phyloP scores from a whole-genome alignment of 2,888 invertebrate genomes.

The Drosophila pseudotakahashii region DNA sequence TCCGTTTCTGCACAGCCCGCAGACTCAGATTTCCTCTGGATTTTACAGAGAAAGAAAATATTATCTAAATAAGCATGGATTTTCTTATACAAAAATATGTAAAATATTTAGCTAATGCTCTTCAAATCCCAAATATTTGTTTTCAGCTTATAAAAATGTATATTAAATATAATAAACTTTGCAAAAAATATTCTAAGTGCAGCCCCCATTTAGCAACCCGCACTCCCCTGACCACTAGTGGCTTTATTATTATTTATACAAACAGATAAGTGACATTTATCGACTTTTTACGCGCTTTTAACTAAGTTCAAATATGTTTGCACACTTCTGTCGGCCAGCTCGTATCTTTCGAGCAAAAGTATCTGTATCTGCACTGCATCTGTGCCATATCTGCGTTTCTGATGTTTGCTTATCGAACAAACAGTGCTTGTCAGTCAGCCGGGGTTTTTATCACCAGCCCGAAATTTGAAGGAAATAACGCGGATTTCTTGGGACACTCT shows the following conservation, averaged over 20 bases:
- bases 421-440: conserved; percentile 47
- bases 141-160: too few relatives aligned
- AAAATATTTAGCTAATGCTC: too few relatives aligned
- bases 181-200: conserved; percentile 6
- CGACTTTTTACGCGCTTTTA: conserved; percentile 80
- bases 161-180: neutral
- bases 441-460: conserved; percentile 64
- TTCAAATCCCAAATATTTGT: too few relatives aligned
- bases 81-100: too few relatives aligned
- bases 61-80: too few relatives aligned
- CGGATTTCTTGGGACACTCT: conserved; percentile 51
- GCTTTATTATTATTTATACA: conserved; percentile 48
- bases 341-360: conserved; percentile 42
- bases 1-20: conserved; percentile 48
- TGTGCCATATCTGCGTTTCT: conserved; percentile 54
- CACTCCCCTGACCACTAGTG: conserved; percentile 8
- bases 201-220: neutral
- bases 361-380: conserved; percentile 43
- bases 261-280: conserved; percentile 80
- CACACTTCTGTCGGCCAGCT: conserved; percentile 63
- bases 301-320: conserved; percentile 78
- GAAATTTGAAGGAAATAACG: conserved; percentile 33
- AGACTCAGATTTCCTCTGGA: conserved; percentile 12
- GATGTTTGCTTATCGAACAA: conserved; percentile 67
- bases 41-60: conserved; percentile 2